A percentile compares a stretch with the other conserved stretches of the same genome.
These are phyloP conservation scores for Odontomyia ornata DNA, from an alignment of 2,888 invertebrate genomes.

Conservation along the genomic window DNA sequence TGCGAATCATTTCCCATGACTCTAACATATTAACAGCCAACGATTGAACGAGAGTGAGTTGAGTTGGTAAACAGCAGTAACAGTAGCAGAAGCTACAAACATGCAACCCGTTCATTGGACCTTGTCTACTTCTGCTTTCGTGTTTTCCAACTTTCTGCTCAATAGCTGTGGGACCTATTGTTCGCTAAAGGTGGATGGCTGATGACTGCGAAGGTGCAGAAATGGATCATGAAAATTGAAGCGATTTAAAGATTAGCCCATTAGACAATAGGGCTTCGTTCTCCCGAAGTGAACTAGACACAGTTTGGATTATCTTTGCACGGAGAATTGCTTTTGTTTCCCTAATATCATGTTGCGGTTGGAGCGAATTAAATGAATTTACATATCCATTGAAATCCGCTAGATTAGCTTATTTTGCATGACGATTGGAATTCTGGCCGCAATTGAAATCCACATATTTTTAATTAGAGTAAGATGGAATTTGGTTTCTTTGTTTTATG, in stretches of 20 bases:
- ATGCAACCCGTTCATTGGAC: slow-evolving; percentile 7
- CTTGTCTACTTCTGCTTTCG: not conserved
- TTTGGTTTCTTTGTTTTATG: no score
- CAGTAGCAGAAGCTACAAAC: no score
- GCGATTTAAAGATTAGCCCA: not conserved
- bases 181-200: not conserved
- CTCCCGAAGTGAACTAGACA: not conserved
- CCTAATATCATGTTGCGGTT: no score
- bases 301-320: no score
- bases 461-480: no score
- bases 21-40: not conserved
- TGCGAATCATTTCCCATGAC: slow-evolving; percentile 38
- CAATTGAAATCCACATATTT: no score
- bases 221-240: not conserved
- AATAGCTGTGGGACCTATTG: not conserved
- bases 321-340: no score
- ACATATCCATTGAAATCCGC: no score
- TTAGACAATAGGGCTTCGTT: not conserved
- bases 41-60: slow-evolving; percentile 15
- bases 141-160: not conserved
- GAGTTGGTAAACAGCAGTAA: slow-evolving; percentile 20
- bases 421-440: no score
- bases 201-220: not conserved
- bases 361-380: no score
- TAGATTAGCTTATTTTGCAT: no score